These are phyloP conservation scores for Seriola dumerili DNA, from an alignment of 2,113 vertebrate species.

Conservation along the genomic window DNA sequence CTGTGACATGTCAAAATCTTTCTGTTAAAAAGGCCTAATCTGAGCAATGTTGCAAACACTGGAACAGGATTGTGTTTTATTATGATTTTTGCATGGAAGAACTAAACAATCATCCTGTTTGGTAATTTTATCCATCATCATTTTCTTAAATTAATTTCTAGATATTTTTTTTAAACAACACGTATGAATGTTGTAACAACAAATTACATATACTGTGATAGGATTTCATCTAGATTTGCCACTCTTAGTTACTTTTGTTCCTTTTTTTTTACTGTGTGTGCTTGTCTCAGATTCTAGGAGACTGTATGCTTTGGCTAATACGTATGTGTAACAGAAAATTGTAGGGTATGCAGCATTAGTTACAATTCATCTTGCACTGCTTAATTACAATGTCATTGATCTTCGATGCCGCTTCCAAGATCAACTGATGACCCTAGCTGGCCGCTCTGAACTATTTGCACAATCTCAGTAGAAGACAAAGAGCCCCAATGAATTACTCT, in stretches of 20 bases:
- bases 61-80: too few species aligned
- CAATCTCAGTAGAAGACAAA: constrained; percentile 24
- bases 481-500: background rate
- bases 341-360: background rate
- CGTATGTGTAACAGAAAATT: background rate
- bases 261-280: too few species aligned
- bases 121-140: too few species aligned
- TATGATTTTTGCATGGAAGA: too few species aligned
- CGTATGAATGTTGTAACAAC: background rate
- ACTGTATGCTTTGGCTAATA: background rate
- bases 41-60: background rate
- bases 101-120: too few species aligned
- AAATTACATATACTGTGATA: background rate
- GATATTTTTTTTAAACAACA: too few species aligned
- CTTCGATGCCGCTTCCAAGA: background rate
- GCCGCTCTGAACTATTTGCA: background rate
- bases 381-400: constrained; percentile 26
- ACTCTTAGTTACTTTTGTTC: background rate
- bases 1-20: background rate
- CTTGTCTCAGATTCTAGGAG: background rate
- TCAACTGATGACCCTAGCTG: background rate
- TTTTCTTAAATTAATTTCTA: too few species aligned
- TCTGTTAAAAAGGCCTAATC: background rate
- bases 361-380: background rate
- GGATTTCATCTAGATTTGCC: background rate